These are phyloP conservation scores for Eutolmus rufibarbis DNA, from an alignment of 2,888 invertebrate genomes.

Conservation along the genomic window DNA sequence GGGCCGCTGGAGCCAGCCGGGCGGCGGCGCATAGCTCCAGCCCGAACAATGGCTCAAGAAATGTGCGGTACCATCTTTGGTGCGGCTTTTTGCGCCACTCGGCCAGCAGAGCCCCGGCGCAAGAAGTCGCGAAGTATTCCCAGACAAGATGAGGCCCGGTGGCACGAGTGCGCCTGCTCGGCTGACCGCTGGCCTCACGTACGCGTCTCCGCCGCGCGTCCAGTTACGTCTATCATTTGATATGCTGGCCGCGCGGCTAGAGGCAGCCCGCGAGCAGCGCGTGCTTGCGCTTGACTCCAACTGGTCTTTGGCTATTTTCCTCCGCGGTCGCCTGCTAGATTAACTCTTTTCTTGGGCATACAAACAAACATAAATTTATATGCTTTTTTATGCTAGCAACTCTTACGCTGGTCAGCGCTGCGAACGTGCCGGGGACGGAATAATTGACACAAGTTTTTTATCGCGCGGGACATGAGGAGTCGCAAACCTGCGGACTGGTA, in stretches of 20 bases:
- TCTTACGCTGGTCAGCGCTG: background rate
- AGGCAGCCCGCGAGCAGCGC: constrained; percentile 24
- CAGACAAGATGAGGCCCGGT: constrained; percentile 24
- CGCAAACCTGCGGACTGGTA: background rate
- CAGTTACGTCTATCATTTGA: constrained; percentile 26
- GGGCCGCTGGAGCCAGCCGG: background rate
- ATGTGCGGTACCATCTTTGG: constrained; percentile 34
- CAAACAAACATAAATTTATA: background rate
- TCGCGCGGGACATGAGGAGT: background rate
- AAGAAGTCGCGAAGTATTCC: background rate
- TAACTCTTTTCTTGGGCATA: background rate
- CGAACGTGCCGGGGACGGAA: constrained; percentile 18
- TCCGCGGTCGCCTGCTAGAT: background rate
- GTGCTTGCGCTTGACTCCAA: constrained; percentile 13
- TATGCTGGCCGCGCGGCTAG: constrained; percentile 10
- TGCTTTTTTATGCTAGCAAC: background rate
- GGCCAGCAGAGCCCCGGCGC: background rate
- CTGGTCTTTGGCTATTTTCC: background rate
- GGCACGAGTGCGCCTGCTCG: constrained; percentile 17
- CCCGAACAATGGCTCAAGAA: background rate
- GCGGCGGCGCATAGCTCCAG: background rate
- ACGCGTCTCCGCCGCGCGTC: background rate
- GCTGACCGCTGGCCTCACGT: constrained; percentile 29
- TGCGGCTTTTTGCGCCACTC: background rate
- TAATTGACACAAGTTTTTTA: constrained; percentile 28